Conservation (phyloP, 2,113 vertebrate genomes). For the Tragelaphus buxtoni region DNA sequence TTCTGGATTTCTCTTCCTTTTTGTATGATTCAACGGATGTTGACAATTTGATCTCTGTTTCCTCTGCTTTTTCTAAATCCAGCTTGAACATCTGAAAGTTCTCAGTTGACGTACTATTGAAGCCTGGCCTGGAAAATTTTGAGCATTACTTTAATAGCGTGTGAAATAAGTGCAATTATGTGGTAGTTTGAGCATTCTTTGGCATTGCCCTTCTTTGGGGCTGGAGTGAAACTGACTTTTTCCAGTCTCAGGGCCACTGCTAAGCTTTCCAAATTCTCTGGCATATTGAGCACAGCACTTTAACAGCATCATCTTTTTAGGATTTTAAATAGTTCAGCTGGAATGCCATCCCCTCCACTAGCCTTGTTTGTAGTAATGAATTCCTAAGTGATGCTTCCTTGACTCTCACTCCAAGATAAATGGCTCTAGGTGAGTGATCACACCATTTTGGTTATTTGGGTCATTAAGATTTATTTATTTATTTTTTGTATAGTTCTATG, state of each 20-base stretch:
- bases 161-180: neutral
- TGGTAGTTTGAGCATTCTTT: neutral
- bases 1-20: neutral
- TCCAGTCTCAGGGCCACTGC: neutral
- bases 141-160: neutral
- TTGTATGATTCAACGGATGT: neutral
- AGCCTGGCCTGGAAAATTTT: neutral
- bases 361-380: too few relatives aligned
- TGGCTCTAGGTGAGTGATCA: too few relatives aligned
- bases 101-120: accelerated
- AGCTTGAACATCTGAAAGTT: neutral
- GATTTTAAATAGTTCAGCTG: too few relatives aligned
- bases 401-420: too few relatives aligned
- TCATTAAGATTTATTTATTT: neutral
- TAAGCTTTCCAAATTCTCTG: neutral
- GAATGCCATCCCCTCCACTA: too few relatives aligned
- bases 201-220: neutral
- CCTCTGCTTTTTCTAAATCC: neutral
- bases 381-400: too few relatives aligned
- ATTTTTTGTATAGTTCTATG: neutral
- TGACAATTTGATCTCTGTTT: neutral
- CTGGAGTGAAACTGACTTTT: neutral
- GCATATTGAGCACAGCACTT: neutral
- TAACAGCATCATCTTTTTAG: neutral
- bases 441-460: neutral